Percentiles rank a stretch among this genome's conserved stretches.
Evolutionary conservation across 2,113 vertebrate genomes (phyloP).

Genomic region (Cyanoderma ruficeps): DNA sequence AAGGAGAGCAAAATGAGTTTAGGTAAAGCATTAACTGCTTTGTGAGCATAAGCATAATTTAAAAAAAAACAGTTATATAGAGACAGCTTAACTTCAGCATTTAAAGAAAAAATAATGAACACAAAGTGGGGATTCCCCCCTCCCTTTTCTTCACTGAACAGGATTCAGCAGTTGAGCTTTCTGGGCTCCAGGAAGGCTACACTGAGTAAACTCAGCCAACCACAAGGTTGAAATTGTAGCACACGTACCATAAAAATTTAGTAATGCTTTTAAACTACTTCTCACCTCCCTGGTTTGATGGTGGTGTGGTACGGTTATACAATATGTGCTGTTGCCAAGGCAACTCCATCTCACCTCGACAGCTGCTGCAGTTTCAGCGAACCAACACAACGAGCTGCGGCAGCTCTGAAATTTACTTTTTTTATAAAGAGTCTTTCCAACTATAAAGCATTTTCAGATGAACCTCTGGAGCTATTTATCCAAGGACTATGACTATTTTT

Average conservation of each 20-base stretch:
- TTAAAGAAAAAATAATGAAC: not conserved
- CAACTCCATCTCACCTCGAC: conserved; percentile 49
- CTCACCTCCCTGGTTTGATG: conserved; percentile 56
- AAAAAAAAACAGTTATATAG: not conserved
- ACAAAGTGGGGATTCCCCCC: not conserved
- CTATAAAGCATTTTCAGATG: conserved; percentile 26
- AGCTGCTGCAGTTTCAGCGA: conserved; percentile 17
- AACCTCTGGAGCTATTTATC: conserved; percentile 4
- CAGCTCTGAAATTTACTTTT: not conserved
- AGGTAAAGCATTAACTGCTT: not conserved
- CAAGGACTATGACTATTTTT: not conserved
- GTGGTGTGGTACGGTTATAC: conserved; percentile 40
- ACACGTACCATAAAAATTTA: conserved; percentile 58
- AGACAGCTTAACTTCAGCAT: not conserved
- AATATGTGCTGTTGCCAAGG: conserved; percentile 51
- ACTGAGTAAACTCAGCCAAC: conserved; percentile 36
- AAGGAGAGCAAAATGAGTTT: not conserved
- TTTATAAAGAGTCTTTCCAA: conserved; percentile 17
- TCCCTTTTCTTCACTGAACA: not conserved
- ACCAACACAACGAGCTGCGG: not conserved
- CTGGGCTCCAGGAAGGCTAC: conserved; percentile 8
- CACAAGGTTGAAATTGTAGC: conserved; percentile 49
- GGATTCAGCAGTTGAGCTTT: conserved; percentile 2
- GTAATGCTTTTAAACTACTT: conserved; percentile 60
- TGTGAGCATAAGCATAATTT: not conserved